Percentiles rank a stretch among this genome's conserved stretches.
These are phyloP conservation scores for Rhaphigaster nebulosa DNA, from an alignment of 2,888 invertebrate species.

Conservation along the genomic window DNA sequence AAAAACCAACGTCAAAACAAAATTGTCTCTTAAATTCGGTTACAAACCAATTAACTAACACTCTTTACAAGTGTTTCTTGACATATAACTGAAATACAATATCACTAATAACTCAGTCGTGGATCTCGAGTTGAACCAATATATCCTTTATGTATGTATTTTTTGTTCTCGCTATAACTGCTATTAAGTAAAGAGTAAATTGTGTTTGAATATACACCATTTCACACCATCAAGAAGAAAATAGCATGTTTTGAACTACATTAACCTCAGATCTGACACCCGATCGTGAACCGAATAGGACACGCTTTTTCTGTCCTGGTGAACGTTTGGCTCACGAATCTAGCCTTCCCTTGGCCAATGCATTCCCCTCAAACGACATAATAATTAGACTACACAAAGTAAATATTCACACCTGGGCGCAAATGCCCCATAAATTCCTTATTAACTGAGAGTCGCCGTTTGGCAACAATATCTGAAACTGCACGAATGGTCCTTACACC, in stretches of 20 bases:
- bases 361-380: not conserved
- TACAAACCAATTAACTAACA: too few species aligned
- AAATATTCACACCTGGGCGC: not conserved
- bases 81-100: not conserved
- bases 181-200: not conserved
- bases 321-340: slow-evolving; percentile 5
- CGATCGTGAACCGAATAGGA: not conserved
- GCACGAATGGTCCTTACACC: not conserved
- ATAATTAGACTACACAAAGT: not conserved
- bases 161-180: not conserved
- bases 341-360: not conserved
- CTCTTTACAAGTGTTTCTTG: too few species aligned
- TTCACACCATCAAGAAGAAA: not conserved
- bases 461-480: not conserved
- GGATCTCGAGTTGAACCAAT: not conserved
- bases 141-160: not conserved
- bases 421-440: not conserved
- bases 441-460: not conserved
- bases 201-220: not conserved
- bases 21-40: too few species aligned
- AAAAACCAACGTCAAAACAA: too few species aligned
- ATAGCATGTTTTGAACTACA: not conserved
- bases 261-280: slow-evolving; percentile 1
- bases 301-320: slow-evolving; percentile 3
- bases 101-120: not conserved